Percentiles rank a stretch among this genome's conserved stretches.
phyloP scores from a whole-genome alignment of 1,140 invertebrate species.

The Charaxes varanes region DNA sequence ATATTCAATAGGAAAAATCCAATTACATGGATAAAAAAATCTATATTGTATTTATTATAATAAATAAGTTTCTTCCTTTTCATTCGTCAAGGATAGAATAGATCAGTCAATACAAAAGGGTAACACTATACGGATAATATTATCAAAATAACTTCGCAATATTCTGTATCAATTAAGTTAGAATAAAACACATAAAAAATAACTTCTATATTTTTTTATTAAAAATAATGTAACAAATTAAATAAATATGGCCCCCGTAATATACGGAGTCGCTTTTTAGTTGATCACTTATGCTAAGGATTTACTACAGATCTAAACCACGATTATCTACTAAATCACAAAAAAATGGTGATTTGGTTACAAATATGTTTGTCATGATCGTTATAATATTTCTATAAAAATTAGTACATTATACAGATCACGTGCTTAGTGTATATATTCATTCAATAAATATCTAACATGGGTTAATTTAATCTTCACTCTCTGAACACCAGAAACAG shows the following conservation, averaged over 20 bases:
- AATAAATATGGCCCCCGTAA: conserved; percentile 62
- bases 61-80: too few species aligned
- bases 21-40: too few species aligned
- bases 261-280: conserved; percentile 48
- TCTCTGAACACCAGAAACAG: conserved; percentile 17
- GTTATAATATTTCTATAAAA: conserved; percentile 1
- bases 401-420: conserved; percentile 17
- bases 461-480: conserved; percentile 1
- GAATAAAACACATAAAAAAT: too few species aligned
- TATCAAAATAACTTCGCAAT: too few species aligned
- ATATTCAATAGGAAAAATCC: too few species aligned
- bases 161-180: too few species aligned
- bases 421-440: conserved; percentile 4
- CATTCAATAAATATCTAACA: conserved; percentile 1
- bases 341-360: conserved; percentile 40
- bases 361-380: conserved; percentile 43
- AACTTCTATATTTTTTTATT: conserved; percentile 9
- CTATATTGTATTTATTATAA: too few species aligned
- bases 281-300: conserved; percentile 9
- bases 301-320: conserved; percentile 4
- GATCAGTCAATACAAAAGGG: too few species aligned
- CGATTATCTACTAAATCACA: conserved; percentile 22
- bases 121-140: too few species aligned
- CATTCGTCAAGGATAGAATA: too few species aligned
- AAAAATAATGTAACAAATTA: conserved; percentile 31